These are phyloP conservation scores for Naja naja DNA, from an alignment of 2,113 vertebrate genomes.

Conservation along the genomic window DNA sequence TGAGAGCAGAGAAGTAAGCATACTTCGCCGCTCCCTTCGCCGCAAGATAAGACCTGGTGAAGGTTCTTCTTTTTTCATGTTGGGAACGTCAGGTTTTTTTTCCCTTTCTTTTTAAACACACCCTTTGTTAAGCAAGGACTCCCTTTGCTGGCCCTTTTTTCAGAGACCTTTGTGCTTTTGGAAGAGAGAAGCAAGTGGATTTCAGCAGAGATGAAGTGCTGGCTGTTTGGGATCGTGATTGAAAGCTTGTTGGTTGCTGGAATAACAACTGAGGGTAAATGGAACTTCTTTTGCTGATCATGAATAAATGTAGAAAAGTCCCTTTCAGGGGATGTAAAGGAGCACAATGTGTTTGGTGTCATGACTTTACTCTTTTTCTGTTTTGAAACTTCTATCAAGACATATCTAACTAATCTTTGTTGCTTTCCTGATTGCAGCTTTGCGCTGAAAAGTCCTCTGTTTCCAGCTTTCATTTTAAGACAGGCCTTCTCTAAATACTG, in stretches of 20 bases:
- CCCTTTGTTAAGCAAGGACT: background rate
- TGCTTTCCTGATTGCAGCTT: background rate
- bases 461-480: background rate
- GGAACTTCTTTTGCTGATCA: background rate
- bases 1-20: no score
- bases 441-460: background rate
- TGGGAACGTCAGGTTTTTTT: background rate
- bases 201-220: background rate
- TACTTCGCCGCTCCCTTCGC: no score
- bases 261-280: background rate
- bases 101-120: background rate
- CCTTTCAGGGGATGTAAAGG: background rate
- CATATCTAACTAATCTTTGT: background rate
- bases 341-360: background rate
- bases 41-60: no score
- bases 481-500: background rate
- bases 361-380: background rate
- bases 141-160: background rate
- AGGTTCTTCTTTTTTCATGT: background rate
- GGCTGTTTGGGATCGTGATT: background rate
- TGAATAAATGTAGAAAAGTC: background rate
- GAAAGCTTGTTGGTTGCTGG: background rate
- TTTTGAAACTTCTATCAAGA: background rate
- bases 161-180: background rate
- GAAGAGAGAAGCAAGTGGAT: background rate